phyloP scores from a whole-genome alignment of 2,113 vertebrate species.

The Pterophyllum scalare region DNA sequence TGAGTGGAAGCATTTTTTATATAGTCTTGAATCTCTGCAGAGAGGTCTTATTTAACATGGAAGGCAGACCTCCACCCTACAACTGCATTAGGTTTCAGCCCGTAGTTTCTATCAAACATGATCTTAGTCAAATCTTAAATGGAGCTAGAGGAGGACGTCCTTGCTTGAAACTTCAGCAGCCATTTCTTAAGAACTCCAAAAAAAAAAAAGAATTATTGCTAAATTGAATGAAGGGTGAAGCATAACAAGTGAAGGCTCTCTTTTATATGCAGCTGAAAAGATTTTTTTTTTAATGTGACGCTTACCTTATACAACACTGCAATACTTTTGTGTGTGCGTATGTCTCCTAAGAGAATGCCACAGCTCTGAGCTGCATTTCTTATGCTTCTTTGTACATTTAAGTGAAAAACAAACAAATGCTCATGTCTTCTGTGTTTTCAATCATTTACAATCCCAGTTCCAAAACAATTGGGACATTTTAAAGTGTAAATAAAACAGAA shows the following conservation, averaged over 20 bases:
- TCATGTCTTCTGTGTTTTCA: background rate
- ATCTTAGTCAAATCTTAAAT: constrained; percentile 11
- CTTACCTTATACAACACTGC: background rate
- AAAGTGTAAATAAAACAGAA: background rate
- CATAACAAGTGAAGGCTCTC: background rate
- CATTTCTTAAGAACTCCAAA: background rate
- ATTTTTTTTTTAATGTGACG: background rate
- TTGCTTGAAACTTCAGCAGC: constrained; percentile 13
- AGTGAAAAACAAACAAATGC: background rate
- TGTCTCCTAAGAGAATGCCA: background rate
- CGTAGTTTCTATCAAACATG: background rate
- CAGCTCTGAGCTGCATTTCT: background rate
- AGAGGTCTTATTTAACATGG: background rate
- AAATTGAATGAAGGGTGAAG: constrained; percentile 9
- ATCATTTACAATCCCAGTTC: background rate
- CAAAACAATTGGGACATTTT: background rate
- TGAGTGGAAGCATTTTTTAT: background rate
- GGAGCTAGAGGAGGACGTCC: background rate
- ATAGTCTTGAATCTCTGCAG: background rate
- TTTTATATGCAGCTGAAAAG: constrained; percentile 28
- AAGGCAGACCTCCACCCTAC: background rate
- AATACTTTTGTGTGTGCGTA: background rate
- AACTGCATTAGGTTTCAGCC: background rate
- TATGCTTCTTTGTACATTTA: background rate
- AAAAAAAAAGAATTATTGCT: background rate